Conservation (phyloP, 2,888 invertebrate genomes). For the Terebella lapidaria region DNA sequence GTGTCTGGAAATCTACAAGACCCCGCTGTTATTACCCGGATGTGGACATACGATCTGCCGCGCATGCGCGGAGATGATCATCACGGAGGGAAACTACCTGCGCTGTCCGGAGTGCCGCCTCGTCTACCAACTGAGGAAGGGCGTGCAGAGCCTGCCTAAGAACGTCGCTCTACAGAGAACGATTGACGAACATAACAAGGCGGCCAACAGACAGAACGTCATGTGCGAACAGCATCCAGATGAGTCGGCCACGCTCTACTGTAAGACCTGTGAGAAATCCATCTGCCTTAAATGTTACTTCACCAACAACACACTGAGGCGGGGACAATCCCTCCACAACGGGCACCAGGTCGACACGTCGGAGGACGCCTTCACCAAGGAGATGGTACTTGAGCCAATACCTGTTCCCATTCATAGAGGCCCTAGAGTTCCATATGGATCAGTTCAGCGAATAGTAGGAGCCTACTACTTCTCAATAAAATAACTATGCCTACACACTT, state of each 20-base stretch:
- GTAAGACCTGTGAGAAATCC: slow-evolving; percentile 25
- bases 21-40: slow-evolving; percentile 23
- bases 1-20: slow-evolving; percentile 24
- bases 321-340: slow-evolving; percentile 12
- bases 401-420: not conserved
- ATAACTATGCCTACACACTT: too few species aligned
- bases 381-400: slow-evolving; percentile 18
- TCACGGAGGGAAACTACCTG: slow-evolving; percentile 22
- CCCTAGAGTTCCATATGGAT: too few species aligned
- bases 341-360: slow-evolving; percentile 25
- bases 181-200: slow-evolving; percentile 15
- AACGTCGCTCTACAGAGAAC: slow-evolving; percentile 25
- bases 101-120: slow-evolving; percentile 26
- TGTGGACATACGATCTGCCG: slow-evolving; percentile 26
- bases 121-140: slow-evolving; percentile 20
- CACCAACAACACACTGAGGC: slow-evolving; percentile 15
- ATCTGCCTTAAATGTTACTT: slow-evolving; percentile 27
- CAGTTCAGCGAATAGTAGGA: too few species aligned
- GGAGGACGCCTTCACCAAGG: slow-evolving; percentile 23
- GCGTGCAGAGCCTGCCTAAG: slow-evolving; percentile 25
- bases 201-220: not conserved
- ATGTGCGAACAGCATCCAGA: slow-evolving; percentile 26
- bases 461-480: not conserved
- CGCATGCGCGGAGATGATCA: slow-evolving; percentile 19
- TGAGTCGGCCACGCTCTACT: slow-evolving; percentile 21